These are phyloP conservation scores for Dipus sagitta DNA, from an alignment of 2,797 vertebrate genomes.

Conservation along the genomic window DNA sequence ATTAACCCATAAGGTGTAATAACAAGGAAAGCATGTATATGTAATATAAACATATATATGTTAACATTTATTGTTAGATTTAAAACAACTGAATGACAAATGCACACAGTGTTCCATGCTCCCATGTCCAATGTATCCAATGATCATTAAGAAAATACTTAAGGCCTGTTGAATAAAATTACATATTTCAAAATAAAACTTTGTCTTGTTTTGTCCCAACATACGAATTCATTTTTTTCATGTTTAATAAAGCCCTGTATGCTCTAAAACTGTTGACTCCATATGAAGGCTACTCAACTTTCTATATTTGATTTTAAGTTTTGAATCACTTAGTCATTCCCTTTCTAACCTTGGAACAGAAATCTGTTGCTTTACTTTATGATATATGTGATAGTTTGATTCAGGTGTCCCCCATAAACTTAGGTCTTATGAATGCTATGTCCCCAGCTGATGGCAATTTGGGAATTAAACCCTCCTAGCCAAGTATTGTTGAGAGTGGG, in stretches of 20 bases:
- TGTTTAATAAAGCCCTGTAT: background rate
- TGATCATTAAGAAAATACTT: slow-evolving; percentile 12
- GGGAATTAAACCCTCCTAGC: too few relatives aligned
- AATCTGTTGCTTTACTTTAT: background rate
- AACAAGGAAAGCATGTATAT: background rate
- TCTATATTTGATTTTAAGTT: slow-evolving; percentile 29
- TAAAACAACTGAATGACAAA: background rate
- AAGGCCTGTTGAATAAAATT: background rate
- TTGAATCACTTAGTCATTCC: background rate
- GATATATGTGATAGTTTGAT: background rate
- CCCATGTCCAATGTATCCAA: background rate
- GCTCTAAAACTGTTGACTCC: slow-evolving; percentile 1
- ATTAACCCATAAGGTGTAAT: background rate
- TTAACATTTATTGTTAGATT: background rate
- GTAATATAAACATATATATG: background rate
- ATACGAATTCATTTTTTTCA: background rate
- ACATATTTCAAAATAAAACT: slow-evolving; percentile 9
- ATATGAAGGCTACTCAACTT: background rate
- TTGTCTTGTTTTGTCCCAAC: background rate
- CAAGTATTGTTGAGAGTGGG: too few relatives aligned
- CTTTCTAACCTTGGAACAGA: background rate
- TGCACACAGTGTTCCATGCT: background rate
- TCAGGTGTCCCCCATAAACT: too few relatives aligned
- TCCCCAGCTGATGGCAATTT: too few relatives aligned
- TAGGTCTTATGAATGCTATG: too few relatives aligned